Percentiles rank a stretch among this genome's conserved stretches.
phyloP scores from a whole-genome alignment of 2,888 invertebrate genomes.

The Periphyllus acericola region DNA sequence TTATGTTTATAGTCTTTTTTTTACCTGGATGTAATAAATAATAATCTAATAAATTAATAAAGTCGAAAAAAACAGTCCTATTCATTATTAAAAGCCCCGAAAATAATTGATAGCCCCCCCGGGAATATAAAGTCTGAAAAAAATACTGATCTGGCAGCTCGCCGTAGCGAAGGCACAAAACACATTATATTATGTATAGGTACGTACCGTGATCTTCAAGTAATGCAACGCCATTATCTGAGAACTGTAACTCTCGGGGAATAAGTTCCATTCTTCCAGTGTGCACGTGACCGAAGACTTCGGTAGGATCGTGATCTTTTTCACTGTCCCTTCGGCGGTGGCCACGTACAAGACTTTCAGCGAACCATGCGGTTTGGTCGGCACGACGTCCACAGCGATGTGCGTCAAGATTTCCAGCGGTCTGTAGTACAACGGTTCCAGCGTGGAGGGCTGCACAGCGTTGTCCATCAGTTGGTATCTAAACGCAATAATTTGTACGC shows the following conservation, averaged over 20 bases:
- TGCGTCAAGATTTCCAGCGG: slow-evolving; percentile 78
- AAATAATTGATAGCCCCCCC: too few relatives aligned
- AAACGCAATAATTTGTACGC: slow-evolving; percentile 62
- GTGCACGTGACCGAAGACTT: slow-evolving; percentile 79
- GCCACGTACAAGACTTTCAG: slow-evolving; percentile 85
- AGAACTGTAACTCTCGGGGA: slow-evolving; percentile 70
- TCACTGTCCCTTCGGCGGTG: slow-evolving; percentile 78
- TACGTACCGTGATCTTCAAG: slow-evolving; percentile 78
- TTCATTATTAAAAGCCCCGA: too few relatives aligned
- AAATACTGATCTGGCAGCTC: too few relatives aligned
- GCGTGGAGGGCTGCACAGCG: slow-evolving; percentile 80
- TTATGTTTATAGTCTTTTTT: too few relatives aligned
- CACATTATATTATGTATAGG: too few relatives aligned
- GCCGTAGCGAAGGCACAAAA: too few relatives aligned
- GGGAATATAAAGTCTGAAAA: too few relatives aligned
- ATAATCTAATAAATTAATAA: too few relatives aligned
- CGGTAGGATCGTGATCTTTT: slow-evolving; percentile 83
- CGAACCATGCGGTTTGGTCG: slow-evolving; percentile 76
- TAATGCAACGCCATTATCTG: slow-evolving; percentile 78
- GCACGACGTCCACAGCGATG: slow-evolving; percentile 83
- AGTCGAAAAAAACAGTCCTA: too few relatives aligned
- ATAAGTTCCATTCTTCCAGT: slow-evolving; percentile 84
- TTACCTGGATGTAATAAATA: too few relatives aligned
- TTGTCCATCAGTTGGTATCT: slow-evolving; percentile 88
- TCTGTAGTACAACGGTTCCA: slow-evolving; percentile 77